Base-by-base conservation (phyloP, 2,797 vertebrate species). In the Acanthis flammea region DNA sequence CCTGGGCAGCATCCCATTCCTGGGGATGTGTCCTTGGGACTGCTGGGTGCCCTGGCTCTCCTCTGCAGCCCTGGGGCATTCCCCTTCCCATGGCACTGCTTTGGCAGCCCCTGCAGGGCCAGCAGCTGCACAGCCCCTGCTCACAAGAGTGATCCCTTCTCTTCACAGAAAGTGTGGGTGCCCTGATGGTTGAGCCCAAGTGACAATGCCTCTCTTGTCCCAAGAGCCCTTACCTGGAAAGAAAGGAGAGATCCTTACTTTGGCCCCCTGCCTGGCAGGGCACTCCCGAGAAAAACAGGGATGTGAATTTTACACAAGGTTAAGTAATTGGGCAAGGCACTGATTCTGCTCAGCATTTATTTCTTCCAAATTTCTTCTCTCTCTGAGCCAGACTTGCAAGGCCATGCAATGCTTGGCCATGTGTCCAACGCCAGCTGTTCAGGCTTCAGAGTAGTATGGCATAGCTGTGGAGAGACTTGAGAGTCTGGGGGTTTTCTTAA, bases 21-120 rank as follows among this genome's bases (percentile, higher is more conserved):
- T 2, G 1, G n/a, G 28, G 18, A 66, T 42, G 39, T 28, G 6
- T 57, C 39, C 21, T 21, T 30, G 71, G 71, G 19, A 28, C 14
- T 4, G 3, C 45, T 78, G 78, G 18, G 37, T 27, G 11, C 12
- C 41, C 37, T 35, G 35, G 27, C n/a, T 82, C 45, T 57, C 24
- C 41, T 71, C 33, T 8, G 2, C 47, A 48, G 37, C 28, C 19
- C 37, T 41, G 57, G 41, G 19, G 10, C 3, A 1, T 83, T 71
- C 2, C 1, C 19, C n/a, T 9, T 45, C 39, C 21, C 3, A 0
- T 48, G 25, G 45, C 53, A 54, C 25, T 0, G 2, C 25, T 72
- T 57, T 1, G 4, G 41, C 48, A 74, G 31, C 41, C 42, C 12
- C 22, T 5, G 2, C 0, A 4, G 47, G 33, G 47, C 37, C 67